Evolutionary conservation across 2,113 vertebrate species (phyloP).

Genomic region (Psittacara wagleri): DNA sequence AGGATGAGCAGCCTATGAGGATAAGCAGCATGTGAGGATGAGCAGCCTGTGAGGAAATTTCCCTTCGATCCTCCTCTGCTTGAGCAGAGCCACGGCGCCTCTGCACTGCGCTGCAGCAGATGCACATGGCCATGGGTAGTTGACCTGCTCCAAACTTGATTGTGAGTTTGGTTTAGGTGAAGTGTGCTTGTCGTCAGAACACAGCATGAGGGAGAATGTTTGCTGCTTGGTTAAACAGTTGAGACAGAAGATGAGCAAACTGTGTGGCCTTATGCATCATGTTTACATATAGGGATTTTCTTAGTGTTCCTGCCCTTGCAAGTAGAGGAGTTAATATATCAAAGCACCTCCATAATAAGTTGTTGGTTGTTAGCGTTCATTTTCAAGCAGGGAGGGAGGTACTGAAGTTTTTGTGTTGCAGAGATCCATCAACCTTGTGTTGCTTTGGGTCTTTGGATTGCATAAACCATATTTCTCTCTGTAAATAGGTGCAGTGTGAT

Average conservation of each 20-base stretch:
- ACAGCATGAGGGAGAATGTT: background rate
- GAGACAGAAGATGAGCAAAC: background rate
- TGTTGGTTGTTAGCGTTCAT: background rate
- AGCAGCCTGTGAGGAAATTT: rapidly evolving
- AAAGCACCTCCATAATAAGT: background rate
- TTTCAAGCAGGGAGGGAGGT: background rate
- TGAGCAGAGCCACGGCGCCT: background rate
- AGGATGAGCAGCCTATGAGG: background rate
- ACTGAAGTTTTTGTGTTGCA: background rate
- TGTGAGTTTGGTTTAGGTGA: background rate
- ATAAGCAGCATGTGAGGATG: background rate
- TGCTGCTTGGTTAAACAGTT: background rate
- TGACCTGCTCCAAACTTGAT: background rate
- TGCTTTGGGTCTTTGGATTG: background rate
- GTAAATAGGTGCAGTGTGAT: background rate
- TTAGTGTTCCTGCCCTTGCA: background rate
- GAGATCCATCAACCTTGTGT: background rate
- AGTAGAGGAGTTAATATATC: background rate
- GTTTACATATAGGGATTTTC: background rate
- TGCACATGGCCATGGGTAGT: background rate
- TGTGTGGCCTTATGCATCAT: background rate
- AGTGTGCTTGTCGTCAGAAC: background rate
- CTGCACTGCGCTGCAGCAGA: background rate
- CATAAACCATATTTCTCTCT: background rate
- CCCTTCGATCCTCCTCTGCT: background rate